These are phyloP conservation scores for Dicranocentrus wangi DNA, from an alignment of 2,888 invertebrate genomes.

Conservation along the genomic window DNA sequence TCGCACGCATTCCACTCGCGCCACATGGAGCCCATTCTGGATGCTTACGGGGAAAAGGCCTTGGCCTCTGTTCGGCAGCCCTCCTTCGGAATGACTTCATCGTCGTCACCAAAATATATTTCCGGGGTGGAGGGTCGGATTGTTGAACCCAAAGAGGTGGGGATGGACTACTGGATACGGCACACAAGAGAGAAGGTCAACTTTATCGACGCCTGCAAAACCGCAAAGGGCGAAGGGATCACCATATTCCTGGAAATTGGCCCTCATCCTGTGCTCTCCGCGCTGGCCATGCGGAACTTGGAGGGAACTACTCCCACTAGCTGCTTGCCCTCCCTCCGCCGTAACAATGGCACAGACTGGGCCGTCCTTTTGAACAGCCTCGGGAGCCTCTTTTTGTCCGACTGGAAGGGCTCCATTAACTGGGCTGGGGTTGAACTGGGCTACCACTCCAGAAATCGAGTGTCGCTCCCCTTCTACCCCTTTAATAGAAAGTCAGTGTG, in stretches of 20 bases:
- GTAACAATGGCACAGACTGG: background rate
- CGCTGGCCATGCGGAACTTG: background rate
- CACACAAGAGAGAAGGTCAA: slow-evolving; percentile 30
- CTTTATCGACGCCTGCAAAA: slow-evolving; percentile 18
- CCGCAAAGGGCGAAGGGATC: background rate
- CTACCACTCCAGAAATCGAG: background rate
- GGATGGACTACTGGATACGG: slow-evolving; percentile 38
- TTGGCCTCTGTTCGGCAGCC: background rate
- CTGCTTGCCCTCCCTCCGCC: background rate
- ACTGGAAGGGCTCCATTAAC: slow-evolving; percentile 41
- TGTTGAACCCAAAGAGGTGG: background rate
- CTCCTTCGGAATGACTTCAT: too few relatives aligned
- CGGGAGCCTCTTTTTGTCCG: background rate
- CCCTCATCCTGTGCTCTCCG: slow-evolving; percentile 30
- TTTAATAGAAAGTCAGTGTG: slow-evolving; percentile 55
- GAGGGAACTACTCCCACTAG: background rate
- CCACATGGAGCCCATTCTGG: slow-evolving; percentile 53
- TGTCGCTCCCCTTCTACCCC: slow-evolving; percentile 50
- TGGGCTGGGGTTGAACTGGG: slow-evolving; percentile 54
- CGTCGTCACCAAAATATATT: slow-evolving; percentile 16
- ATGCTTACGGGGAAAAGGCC: slow-evolving; percentile 32
- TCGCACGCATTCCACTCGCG: slow-evolving; percentile 65
- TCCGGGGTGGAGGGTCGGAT: background rate
- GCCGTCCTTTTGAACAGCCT: background rate
- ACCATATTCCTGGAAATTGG: slow-evolving; percentile 30